A percentile compares a stretch with the other conserved stretches of the same genome.
These are phyloP conservation scores for Philotrypesis tridentata DNA, from an alignment of 1,140 invertebrate species.

Conservation along the genomic window DNA sequence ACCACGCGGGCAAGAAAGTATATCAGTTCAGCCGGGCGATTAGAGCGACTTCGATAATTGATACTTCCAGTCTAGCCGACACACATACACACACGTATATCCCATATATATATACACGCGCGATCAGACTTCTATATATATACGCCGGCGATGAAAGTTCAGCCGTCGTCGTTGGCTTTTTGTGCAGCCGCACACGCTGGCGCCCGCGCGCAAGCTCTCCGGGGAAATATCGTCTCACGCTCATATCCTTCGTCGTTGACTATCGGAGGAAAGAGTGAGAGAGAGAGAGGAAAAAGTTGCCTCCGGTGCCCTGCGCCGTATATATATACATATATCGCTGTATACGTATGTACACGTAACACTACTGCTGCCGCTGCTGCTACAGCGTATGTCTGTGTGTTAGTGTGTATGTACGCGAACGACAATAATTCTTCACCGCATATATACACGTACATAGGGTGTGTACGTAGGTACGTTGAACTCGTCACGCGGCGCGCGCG, in stretches of 20 bases:
- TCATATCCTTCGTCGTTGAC: background rate
- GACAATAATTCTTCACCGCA: background rate
- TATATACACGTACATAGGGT: no score
- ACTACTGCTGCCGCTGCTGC: no score
- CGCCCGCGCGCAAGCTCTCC: background rate
- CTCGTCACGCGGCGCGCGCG: background rate
- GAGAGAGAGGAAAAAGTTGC: slow-evolving; percentile 7
- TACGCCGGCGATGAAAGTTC: slow-evolving; percentile 3
- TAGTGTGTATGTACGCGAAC: background rate
- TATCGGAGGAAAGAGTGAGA: background rate
- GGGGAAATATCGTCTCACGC: slow-evolving; percentile 18
- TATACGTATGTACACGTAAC: no score
- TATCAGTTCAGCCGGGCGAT: background rate
- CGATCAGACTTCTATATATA: background rate
- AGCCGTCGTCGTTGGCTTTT: background rate
- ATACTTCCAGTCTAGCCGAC: background rate
- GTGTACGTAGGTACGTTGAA: slow-evolving; percentile 13
- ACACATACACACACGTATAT: background rate
- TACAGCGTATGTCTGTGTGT: background rate
- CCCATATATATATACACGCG: background rate
- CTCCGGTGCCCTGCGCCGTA: no score
- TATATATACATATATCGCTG: background rate
- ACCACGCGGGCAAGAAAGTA: background rate
- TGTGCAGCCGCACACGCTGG: background rate
- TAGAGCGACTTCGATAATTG: background rate